A percentile compares a stretch with the other conserved stretches of the same genome.
Evolutionary conservation across 2,797 vertebrate species (phyloP).

Genomic region (Botia kubotai): DNA sequence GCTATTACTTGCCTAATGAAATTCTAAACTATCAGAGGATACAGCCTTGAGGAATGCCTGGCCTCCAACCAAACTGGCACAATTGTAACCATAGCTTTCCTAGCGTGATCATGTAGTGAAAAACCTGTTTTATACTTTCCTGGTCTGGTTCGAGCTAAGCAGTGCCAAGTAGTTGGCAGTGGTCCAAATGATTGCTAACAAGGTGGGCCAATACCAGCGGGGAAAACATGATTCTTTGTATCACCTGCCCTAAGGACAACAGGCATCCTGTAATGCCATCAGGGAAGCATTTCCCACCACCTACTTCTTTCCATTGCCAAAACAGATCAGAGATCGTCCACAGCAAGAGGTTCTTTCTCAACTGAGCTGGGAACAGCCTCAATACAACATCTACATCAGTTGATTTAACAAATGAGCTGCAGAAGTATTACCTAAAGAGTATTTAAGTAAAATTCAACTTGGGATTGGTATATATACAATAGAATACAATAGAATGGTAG

Average conservation of each 20-base stretch:
- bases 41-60: slow-evolving; percentile 28
- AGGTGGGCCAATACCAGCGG: slow-evolving; percentile 12
- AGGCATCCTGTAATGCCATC: slow-evolving; percentile 4
- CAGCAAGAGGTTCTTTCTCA: slow-evolving; percentile 7
- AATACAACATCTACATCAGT: not conserved
- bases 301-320: slow-evolving; percentile 23
- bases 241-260: slow-evolving; percentile 26
- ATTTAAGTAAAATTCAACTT: not conserved
- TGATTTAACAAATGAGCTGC: not conserved
- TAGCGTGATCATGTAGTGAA: slow-evolving; percentile 17
- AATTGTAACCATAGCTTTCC: not conserved
- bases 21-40: slow-evolving; percentile 5
- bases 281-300: slow-evolving; percentile 11
- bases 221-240: slow-evolving; percentile 12
- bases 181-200: slow-evolving; percentile 22
- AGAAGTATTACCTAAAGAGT: not conserved
- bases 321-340: slow-evolving; percentile 5
- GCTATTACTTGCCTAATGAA: slow-evolving; percentile 1
- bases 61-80: slow-evolving; percentile 36
- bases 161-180: slow-evolving; percentile 25
- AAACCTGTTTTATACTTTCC: slow-evolving; percentile 31
- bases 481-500: too few species aligned
- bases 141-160: slow-evolving; percentile 17
- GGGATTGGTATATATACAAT: too few species aligned
- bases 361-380: not conserved